These are phyloP conservation scores for Corydoras sp. DNA, from an alignment of 2,113 vertebrate species.

Conservation along the genomic window DNA sequence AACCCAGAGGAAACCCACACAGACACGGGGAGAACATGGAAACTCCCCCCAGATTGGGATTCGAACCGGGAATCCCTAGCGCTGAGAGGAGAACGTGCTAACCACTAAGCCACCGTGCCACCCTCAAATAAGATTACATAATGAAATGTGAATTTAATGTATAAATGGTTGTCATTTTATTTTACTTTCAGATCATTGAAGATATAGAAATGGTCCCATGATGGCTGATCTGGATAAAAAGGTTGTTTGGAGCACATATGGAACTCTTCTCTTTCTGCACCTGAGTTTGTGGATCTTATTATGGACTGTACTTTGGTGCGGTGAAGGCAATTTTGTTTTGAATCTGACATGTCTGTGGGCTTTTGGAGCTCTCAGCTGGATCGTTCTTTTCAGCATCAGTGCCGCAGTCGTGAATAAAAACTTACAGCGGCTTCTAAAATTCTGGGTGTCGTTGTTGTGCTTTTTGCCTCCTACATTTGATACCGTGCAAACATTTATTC, in stretches of 20 bases:
- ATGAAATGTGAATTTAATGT: not conserved
- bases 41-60: no score
- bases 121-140: no score
- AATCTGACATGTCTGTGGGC: slow-evolving; percentile 53
- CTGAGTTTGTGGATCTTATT: slow-evolving; percentile 29
- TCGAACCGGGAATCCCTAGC: no score
- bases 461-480: slow-evolving; percentile 55
- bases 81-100: no score
- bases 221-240: not conserved
- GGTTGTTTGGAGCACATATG: not conserved
- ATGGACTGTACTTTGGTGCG: slow-evolving; percentile 39
- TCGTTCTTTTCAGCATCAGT: slow-evolving; percentile 38
- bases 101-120: no score
- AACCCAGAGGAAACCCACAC: no score
- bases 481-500: slow-evolving; percentile 27
- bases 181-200: slow-evolving; percentile 8
- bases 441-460: slow-evolving; percentile 48
- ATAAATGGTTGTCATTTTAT: not conserved
- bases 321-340: slow-evolving; percentile 13
- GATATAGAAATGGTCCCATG: not conserved
- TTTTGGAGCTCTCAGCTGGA: slow-evolving; percentile 47
- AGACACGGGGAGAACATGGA: no score
- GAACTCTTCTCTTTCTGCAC: slow-evolving; percentile 43
- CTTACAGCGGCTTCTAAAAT: slow-evolving; percentile 10
- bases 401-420: slow-evolving; percentile 11